Percentiles rank a stretch among this genome's conserved stretches.
Conservation (phyloP, 2,797 vertebrate genomes). For the Yasuhikotakia modesta region DNA sequence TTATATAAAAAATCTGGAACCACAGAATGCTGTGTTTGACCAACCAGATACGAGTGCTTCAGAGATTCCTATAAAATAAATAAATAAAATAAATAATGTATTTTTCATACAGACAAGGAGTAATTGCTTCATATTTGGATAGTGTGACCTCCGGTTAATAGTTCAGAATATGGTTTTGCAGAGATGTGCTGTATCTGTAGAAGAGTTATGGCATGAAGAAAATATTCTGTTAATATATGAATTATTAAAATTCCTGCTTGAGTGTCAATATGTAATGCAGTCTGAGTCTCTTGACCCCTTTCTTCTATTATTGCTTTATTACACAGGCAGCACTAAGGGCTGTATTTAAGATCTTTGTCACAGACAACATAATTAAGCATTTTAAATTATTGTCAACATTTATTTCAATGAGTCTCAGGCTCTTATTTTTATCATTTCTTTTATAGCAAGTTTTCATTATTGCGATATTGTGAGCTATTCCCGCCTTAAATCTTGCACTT, state of each 20-base stretch:
- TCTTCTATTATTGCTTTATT: slow-evolving; percentile 37
- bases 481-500: background rate
- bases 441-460: background rate
- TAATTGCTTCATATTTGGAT: background rate
- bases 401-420: slow-evolving; percentile 1
- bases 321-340: slow-evolving; percentile 1
- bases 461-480: slow-evolving; percentile 4
- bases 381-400: slow-evolving; percentile 20
- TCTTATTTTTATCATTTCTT: background rate
- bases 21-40: background rate
- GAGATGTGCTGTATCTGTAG: background rate
- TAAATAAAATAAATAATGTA: background rate
- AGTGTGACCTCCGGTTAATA: background rate
- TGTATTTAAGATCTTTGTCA: slow-evolving; percentile 29
- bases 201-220: background rate
- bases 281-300: slow-evolving; percentile 22
- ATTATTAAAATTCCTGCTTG: slow-evolving; percentile 43
- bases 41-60: background rate
- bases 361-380: slow-evolving; percentile 24
- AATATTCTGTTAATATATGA: slow-evolving; percentile 18
- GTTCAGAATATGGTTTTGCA: background rate
- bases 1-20: background rate
- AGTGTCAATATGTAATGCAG: slow-evolving; percentile 36
- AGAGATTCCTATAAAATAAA: background rate
- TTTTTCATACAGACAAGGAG: background rate